Evolutionary conservation across 2,888 invertebrate species (phyloP).

Genomic region (Cryptus viduatorius): DNA sequence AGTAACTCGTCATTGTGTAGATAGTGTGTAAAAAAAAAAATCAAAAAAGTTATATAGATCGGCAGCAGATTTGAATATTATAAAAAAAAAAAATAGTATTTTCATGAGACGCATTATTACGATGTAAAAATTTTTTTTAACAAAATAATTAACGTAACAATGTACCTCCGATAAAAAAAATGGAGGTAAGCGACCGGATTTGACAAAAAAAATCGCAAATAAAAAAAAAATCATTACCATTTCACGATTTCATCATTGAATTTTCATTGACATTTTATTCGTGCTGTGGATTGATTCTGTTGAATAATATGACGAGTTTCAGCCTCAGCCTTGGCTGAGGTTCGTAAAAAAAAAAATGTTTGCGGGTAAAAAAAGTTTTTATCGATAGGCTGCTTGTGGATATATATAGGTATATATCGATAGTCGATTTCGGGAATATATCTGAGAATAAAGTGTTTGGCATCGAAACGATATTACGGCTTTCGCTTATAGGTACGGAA

Average conservation of each 20-base stretch:
- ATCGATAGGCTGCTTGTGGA: constrained; percentile 9
- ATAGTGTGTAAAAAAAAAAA: neutral
- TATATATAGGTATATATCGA: neutral
- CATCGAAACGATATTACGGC: neutral
- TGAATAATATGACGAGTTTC: too few relatives aligned
- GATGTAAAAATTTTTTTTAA: neutral
- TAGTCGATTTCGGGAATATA: constrained; percentile 17
- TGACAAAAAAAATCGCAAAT: too few relatives aligned
- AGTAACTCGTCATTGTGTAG: neutral
- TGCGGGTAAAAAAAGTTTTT: constrained; percentile 1
- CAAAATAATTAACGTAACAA: neutral
- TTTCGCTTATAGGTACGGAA: neutral
- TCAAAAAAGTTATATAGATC: too few relatives aligned
- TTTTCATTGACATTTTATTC: too few relatives aligned
- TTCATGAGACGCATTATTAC: neutral
- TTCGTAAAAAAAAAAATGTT: too few relatives aligned
- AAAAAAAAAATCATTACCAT: too few relatives aligned
- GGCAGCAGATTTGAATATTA: neutral
- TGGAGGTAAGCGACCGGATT: too few relatives aligned
- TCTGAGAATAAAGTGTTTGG: neutral
- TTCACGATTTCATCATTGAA: too few relatives aligned
- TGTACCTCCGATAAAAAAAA: neutral
- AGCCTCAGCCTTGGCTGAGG: too few relatives aligned
- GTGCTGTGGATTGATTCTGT: too few relatives aligned
- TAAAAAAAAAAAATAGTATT: neutral